Conservation (phyloP, 2,888 invertebrate genomes). For the Hemithea aestivaria region DNA sequence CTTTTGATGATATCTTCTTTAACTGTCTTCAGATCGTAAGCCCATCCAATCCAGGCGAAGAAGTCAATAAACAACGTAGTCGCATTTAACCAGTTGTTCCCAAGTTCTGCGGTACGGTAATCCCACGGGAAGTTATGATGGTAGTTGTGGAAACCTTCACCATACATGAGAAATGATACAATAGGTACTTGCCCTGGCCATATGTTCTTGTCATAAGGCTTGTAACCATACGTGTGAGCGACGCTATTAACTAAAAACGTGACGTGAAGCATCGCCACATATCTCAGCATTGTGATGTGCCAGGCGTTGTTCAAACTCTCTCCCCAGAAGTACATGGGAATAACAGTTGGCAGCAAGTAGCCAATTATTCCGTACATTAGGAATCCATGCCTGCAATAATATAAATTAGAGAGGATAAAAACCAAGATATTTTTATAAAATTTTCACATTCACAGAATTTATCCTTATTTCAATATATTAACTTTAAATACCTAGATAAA, state of each 20-base stretch:
- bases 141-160: conserved; percentile 56
- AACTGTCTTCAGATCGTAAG: too few species aligned
- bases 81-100: too few species aligned
- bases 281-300: conserved; percentile 73
- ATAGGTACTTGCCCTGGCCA: conserved; percentile 34
- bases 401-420: too few species aligned
- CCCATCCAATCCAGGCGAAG: too few species aligned
- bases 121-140: conserved; percentile 54
- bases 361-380: conserved; percentile 79
- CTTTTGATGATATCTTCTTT: conserved; percentile 31
- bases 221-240: conserved; percentile 63
- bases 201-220: conserved; percentile 61
- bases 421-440: too few species aligned
- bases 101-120: conserved; percentile 49
- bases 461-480: too few species aligned
- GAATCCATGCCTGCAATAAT: conserved; percentile 80
- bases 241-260: conserved; percentile 83
- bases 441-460: too few species aligned
- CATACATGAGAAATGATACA: conserved; percentile 32
- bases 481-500: too few species aligned
- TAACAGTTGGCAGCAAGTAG: conserved; percentile 69
- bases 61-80: too few species aligned
- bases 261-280: conserved; percentile 76
- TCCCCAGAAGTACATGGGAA: conserved; percentile 80
- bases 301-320: too few species aligned